A percentile compares a stretch with the other conserved stretches of the same genome.
These are phyloP conservation scores for Okapia johnstoni DNA, from an alignment of 2,113 vertebrate genomes.

Conservation along the genomic window DNA sequence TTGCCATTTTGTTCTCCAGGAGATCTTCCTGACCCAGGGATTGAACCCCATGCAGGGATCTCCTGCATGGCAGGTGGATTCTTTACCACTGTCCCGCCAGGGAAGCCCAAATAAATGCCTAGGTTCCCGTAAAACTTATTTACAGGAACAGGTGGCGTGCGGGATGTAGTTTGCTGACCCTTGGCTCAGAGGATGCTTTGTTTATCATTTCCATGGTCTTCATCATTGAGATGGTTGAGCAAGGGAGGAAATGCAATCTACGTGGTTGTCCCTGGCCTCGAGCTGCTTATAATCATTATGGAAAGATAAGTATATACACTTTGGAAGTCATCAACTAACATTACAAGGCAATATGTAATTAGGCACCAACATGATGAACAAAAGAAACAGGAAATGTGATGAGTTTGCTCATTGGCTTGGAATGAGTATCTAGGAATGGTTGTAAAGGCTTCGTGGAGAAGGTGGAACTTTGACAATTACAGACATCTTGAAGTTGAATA, in stretches of 20 bases:
- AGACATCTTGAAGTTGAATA: background rate
- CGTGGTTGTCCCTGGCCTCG: slow-evolving; percentile 11
- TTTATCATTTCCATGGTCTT: slow-evolving; percentile 14
- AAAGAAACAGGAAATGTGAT: slow-evolving; percentile 60
- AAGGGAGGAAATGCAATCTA: slow-evolving; percentile 15
- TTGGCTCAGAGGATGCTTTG: background rate
- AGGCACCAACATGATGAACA: background rate
- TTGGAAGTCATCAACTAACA: background rate
- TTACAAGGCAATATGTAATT: slow-evolving; percentile 53
- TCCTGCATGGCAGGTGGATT: background rate
- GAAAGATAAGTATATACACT: slow-evolving; percentile 55
- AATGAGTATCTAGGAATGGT: background rate
- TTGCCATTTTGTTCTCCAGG: background rate
- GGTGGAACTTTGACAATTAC: background rate
- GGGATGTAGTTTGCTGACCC: background rate
- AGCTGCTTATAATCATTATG: slow-evolving; percentile 44
- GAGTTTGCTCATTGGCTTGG: slow-evolving; percentile 18
- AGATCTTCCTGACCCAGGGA: background rate
- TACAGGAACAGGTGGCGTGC: background rate
- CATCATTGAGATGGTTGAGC: slow-evolving; percentile 11
- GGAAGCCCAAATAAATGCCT: background rate
- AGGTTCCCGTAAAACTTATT: background rate
- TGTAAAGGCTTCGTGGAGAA: background rate
- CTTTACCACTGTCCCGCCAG: background rate
- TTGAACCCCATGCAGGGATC: background rate